Evolutionary conservation across 2,888 invertebrate genomes (phyloP).

Genomic region (Temnothorax rugatulus): DNA sequence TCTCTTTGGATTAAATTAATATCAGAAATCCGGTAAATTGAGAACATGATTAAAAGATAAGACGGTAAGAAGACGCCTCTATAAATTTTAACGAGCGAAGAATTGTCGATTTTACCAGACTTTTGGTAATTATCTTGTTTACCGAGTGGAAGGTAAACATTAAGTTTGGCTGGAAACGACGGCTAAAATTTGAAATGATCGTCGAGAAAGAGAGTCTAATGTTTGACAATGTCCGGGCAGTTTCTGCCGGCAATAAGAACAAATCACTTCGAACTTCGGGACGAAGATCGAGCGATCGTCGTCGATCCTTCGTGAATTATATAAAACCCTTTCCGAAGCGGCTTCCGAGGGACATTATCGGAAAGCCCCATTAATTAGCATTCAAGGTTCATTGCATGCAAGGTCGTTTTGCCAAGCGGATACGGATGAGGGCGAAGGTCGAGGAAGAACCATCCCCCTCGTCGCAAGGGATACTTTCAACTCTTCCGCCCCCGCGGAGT

Average conservation of each 20-base stretch:
- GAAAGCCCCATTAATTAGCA: conserved; percentile 65
- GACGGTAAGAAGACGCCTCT: background rate
- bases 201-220: conserved; percentile 19
- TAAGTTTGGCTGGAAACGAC: background rate
- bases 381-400: conserved; percentile 41
- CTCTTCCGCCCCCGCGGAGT: conserved; percentile 57
- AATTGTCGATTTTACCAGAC: background rate
- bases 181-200: conserved; percentile 12
- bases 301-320: conserved; percentile 31
- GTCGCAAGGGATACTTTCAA: conserved; percentile 66
- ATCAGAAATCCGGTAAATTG: background rate
- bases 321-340: conserved; percentile 15
- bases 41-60: background rate
- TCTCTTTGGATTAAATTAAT: background rate
- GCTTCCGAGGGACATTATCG: conserved; percentile 54
- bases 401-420: conserved; percentile 43
- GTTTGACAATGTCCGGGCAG: conserved; percentile 35
- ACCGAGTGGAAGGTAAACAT: conserved; percentile 47
- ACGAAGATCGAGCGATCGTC: conserved; percentile 53
- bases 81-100: conserved; percentile 5
- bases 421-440: conserved; percentile 33
- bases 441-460: conserved; percentile 17
- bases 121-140: conserved; percentile 35
- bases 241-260: conserved; percentile 31
- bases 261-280: conserved; percentile 45